Conservation (phyloP, 1,140 invertebrate species). For the Apis mellifera region DNA sequence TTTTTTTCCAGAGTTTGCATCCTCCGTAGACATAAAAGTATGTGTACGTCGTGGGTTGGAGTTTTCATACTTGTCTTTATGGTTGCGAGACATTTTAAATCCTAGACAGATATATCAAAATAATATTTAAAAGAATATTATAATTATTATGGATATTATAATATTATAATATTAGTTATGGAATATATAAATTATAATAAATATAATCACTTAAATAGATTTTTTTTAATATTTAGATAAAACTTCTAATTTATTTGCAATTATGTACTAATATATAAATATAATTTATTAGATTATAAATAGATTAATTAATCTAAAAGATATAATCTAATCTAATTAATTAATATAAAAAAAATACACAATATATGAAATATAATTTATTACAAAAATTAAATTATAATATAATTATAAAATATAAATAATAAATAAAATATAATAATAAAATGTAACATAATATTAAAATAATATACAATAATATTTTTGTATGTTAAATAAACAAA, state of each 20-base stretch:
- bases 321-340: too few species aligned
- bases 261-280: background rate
- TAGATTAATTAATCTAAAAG: background rate
- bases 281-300: background rate
- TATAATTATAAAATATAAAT: too few species aligned
- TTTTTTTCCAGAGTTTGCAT: conserved; percentile 94
- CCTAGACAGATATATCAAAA: conserved; percentile 73
- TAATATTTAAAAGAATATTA: conserved; percentile 19
- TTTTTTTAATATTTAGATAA: too few species aligned
- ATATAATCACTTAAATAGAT: background rate
- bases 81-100: conserved; percentile 85
- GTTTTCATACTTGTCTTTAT: conserved; percentile 88
- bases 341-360: too few species aligned
- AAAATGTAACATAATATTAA: too few species aligned
- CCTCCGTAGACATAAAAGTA: conserved; percentile 95
- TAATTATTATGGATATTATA: too few species aligned
- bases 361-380: background rate
- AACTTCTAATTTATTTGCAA: background rate
- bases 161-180: too few species aligned
- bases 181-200: background rate
- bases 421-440: too few species aligned
- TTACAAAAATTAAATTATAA: too few species aligned
- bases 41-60: conserved; percentile 89
- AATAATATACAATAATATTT: background rate
- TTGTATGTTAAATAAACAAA: background rate